Evolutionary conservation across 2,797 vertebrate genomes (phyloP).

Genomic region (Chiloscyllium punctatum): DNA sequence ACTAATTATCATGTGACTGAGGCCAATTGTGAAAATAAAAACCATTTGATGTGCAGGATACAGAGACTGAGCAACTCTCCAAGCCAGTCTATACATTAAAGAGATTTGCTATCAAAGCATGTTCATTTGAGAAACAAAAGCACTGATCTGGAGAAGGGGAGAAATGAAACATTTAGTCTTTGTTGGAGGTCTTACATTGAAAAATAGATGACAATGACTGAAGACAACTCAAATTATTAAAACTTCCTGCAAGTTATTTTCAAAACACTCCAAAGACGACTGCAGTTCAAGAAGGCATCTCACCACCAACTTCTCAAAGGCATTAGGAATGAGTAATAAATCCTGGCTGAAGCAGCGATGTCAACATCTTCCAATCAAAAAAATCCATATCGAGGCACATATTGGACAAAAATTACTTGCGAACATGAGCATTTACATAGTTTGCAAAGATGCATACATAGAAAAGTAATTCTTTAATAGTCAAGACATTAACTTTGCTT

Average conservation of each 20-base stretch:
- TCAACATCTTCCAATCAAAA: too few species aligned
- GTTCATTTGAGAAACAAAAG: not conserved
- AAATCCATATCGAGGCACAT: not conserved
- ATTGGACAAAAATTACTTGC: too few species aligned
- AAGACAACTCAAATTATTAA: not conserved
- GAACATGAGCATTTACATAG: not conserved
- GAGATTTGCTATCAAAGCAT: not conserved
- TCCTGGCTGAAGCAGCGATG: too few species aligned
- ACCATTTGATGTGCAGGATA: not conserved
- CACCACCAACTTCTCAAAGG: too few species aligned
- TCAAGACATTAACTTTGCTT: too few species aligned
- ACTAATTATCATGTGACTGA: not conserved
- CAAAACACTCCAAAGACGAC: too few species aligned
- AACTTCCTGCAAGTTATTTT: not conserved
- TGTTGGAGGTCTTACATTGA: not conserved
- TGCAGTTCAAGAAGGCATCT: too few species aligned
- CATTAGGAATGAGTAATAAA: too few species aligned
- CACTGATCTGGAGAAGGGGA: not conserved
- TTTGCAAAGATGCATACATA: not conserved
- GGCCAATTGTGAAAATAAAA: not conserved
- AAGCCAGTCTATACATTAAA: not conserved
- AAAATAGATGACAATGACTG: not conserved
- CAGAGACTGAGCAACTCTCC: not conserved
- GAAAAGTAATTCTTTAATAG: too few species aligned
- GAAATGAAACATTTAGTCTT: not conserved